A percentile compares a stretch with the other conserved stretches of the same genome.
Evolutionary conservation across 2,113 vertebrate genomes (phyloP).

Genomic region (Euleptes europaea): DNA sequence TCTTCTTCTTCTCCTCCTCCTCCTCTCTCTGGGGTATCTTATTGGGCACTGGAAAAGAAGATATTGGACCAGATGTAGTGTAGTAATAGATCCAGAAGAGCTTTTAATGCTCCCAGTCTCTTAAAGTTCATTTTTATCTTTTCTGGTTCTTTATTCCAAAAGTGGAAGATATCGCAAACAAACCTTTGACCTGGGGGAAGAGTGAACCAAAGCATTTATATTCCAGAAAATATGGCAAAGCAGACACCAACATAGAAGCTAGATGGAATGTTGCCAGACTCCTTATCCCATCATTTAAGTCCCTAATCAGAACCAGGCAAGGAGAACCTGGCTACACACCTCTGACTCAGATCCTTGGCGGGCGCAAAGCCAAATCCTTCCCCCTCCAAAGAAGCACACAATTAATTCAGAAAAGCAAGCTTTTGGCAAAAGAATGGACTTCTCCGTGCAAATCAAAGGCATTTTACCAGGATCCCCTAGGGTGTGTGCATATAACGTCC

Average conservation of each 20-base stretch:
- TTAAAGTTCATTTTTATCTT: not conserved
- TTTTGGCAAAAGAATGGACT: not conserved
- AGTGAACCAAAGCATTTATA: not conserved
- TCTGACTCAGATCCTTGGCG: constrained; percentile 56
- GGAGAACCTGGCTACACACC: constrained; percentile 37
- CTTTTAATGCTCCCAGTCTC: not conserved
- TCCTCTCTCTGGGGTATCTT: too few species aligned
- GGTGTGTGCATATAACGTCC: not conserved
- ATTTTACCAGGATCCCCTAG: constrained; percentile 25
- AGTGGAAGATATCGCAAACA: not conserved
- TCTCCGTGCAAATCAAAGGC: constrained; percentile 21
- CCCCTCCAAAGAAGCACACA: constrained; percentile 36
- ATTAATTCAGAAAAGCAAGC: constrained; percentile 44
- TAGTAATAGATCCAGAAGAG: too few species aligned
- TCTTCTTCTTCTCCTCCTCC: too few species aligned
- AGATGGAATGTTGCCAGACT: constrained; percentile 49
- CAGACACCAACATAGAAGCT: constrained; percentile 48
- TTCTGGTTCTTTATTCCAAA: not conserved
- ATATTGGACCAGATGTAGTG: too few species aligned
- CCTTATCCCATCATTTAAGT: constrained; percentile 45
- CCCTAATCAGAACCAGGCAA: constrained; percentile 35
- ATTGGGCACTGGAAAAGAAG: too few species aligned
- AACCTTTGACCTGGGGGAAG: not conserved
- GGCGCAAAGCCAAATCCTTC: constrained; percentile 11
- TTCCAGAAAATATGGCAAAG: not conserved